Conservation (phyloP, 2,113 vertebrate species). For the Leptocoma aspasia region DNA sequence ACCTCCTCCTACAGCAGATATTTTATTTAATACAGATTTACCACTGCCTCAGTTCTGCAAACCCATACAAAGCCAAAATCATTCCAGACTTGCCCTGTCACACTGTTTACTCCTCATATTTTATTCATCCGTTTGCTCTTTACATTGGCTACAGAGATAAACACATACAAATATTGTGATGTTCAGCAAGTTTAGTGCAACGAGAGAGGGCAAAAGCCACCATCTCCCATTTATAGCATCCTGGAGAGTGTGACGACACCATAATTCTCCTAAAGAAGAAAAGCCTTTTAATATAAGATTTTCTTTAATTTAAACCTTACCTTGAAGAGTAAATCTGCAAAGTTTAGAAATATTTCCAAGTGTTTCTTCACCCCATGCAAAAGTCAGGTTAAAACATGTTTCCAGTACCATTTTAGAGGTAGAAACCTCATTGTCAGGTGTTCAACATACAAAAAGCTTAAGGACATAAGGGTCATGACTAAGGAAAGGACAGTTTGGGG, state of each 20-base stretch:
- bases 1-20: conserved; percentile 64
- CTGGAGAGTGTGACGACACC: background rate
- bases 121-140: conserved; percentile 34
- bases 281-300: background rate
- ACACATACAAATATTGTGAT: background rate
- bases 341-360: background rate
- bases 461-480: background rate
- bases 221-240: background rate
- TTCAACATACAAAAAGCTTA: background rate
- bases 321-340: background rate
- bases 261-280: background rate
- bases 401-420: background rate
- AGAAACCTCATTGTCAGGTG: background rate
- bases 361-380: background rate
- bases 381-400: background rate
- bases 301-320: background rate
- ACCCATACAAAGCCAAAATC: background rate
- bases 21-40: conserved; percentile 59
- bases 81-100: conserved; percentile 1
- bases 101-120: conserved; percentile 34
- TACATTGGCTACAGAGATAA: background rate
- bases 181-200: background rate
- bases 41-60: conserved; percentile 1
- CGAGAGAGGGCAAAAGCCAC: background rate
- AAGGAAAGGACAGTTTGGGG: background rate